A percentile compares a stretch with the other conserved stretches of the same genome.
phyloP scores from a whole-genome alignment of 2,888 invertebrate genomes.

The Spodoptera exigua region DNA sequence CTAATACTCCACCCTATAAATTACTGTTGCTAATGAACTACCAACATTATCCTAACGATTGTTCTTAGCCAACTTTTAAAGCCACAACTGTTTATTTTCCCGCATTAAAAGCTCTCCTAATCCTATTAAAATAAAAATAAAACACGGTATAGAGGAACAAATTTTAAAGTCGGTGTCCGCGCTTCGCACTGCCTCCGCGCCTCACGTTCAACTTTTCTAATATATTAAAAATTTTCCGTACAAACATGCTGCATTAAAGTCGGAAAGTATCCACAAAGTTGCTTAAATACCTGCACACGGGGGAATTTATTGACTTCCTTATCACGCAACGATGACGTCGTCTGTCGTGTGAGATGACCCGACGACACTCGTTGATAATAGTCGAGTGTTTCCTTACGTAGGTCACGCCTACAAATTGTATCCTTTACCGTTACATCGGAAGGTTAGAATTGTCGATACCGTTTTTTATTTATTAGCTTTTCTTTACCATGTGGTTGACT shows the following conservation, averaged over 20 bases:
- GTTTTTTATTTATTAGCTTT: too few species aligned
- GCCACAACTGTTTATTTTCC: constrained; percentile 70
- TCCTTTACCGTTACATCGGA: too few species aligned
- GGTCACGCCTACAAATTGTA: not conserved
- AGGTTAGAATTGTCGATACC: too few species aligned
- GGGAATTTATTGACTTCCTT: constrained; percentile 55
- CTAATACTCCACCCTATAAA: constrained; percentile 56
- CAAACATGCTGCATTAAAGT: constrained; percentile 74
- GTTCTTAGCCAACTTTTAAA: constrained; percentile 70
- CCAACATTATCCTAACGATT: constrained; percentile 72
- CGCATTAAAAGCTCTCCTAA: constrained; percentile 69
- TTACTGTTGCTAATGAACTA: constrained; percentile 65
- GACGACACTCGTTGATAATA: not conserved
- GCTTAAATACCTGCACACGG: constrained; percentile 60
- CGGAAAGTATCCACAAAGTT: constrained; percentile 68
- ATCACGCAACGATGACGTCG: constrained; percentile 15
- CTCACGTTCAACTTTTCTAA: constrained; percentile 75
- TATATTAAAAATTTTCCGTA: constrained; percentile 78
- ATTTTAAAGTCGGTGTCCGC: constrained; percentile 73
- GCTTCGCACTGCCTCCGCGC: constrained; percentile 62
- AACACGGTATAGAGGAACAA: constrained; percentile 69
- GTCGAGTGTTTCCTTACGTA: not conserved
- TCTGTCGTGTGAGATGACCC: constrained; percentile 14
- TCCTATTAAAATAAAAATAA: constrained; percentile 75
- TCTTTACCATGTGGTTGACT: too few species aligned